Conservation (phyloP, 2,888 invertebrate species). For the Plagiodera versicolora region DNA sequence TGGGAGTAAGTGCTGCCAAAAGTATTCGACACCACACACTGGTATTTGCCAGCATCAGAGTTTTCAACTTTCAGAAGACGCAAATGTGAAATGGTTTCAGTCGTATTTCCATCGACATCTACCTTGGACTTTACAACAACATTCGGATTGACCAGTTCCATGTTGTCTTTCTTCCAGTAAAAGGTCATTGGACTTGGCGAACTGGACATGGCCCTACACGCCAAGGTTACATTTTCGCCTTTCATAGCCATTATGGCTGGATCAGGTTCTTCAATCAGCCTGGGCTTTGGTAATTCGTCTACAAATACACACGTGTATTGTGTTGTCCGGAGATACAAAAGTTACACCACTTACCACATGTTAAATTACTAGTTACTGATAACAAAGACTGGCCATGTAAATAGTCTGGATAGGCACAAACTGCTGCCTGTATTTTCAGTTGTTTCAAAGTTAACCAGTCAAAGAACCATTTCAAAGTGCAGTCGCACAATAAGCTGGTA, state of each 20-base stretch:
- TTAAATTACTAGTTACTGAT: slow-evolving; percentile 69
- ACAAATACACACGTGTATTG: slow-evolving; percentile 26
- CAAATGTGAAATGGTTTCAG: slow-evolving; percentile 71
- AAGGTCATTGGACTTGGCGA: slow-evolving; percentile 76
- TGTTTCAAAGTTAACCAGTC: slow-evolving; percentile 70
- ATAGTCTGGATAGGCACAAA: slow-evolving; percentile 82
- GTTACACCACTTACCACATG: slow-evolving; percentile 59
- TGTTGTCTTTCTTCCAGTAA: slow-evolving; percentile 87
- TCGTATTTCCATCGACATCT: slow-evolving; percentile 61
- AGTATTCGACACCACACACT: slow-evolving; percentile 87
- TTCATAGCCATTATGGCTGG: slow-evolving; percentile 83
- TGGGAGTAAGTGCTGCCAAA: slow-evolving; percentile 89
- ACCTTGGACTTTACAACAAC: slow-evolving; percentile 47
- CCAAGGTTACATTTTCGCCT: slow-evolving; percentile 80
- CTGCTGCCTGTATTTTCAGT: slow-evolving; percentile 64
- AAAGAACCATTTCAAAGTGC: slow-evolving; percentile 85
- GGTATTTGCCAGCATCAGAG: slow-evolving; percentile 84
- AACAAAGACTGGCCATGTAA: slow-evolving; percentile 70
- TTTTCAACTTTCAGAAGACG: slow-evolving; percentile 76
- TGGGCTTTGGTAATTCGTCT: slow-evolving; percentile 83
- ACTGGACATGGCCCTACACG: slow-evolving; percentile 81
- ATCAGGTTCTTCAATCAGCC: slow-evolving; percentile 78
- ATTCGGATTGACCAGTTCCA: slow-evolving; percentile 55
- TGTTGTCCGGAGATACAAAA: too few species aligned
- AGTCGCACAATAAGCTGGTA: slow-evolving; percentile 83